Percentiles rank a stretch among this genome's conserved stretches.
phyloP scores from a whole-genome alignment of 2,797 vertebrate genomes.

The Cuculus canorus region DNA sequence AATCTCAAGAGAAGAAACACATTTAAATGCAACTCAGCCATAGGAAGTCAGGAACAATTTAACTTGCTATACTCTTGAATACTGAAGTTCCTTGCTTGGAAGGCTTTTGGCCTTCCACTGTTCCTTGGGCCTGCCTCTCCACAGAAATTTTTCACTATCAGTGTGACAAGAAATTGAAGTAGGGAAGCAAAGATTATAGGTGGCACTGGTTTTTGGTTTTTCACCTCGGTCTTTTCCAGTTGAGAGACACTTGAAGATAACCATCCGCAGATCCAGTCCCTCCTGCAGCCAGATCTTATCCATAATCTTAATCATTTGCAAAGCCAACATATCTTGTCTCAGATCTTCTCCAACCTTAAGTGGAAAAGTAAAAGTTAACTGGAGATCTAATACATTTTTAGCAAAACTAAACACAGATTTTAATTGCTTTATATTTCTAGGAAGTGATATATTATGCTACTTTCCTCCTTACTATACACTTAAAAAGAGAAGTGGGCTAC shows the following conservation, averaged over 20 bases:
- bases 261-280: constrained; percentile 95
- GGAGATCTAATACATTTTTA: neutral
- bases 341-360: constrained; percentile 95
- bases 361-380: neutral
- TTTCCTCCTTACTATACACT: neutral
- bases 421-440: neutral
- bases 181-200: neutral
- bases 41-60: neutral
- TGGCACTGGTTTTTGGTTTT: neutral
- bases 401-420: neutral
- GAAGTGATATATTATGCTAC: neutral
- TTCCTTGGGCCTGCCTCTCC: neutral
- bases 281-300: constrained; percentile 98
- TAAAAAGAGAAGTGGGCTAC: neutral
- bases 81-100: neutral
- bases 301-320: constrained; percentile 99
- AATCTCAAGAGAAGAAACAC: neutral
- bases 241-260: constrained; percentile 97
- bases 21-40: neutral
- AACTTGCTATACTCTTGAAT: neutral
- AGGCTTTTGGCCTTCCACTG: neutral
- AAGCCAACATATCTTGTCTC: constrained; percentile 97
- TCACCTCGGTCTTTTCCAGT: constrained; percentile 95
- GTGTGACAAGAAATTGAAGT: neutral
- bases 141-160: neutral